Base-by-base conservation (phyloP, 2,888 invertebrate genomes). In the Lagria hirta region DNA sequence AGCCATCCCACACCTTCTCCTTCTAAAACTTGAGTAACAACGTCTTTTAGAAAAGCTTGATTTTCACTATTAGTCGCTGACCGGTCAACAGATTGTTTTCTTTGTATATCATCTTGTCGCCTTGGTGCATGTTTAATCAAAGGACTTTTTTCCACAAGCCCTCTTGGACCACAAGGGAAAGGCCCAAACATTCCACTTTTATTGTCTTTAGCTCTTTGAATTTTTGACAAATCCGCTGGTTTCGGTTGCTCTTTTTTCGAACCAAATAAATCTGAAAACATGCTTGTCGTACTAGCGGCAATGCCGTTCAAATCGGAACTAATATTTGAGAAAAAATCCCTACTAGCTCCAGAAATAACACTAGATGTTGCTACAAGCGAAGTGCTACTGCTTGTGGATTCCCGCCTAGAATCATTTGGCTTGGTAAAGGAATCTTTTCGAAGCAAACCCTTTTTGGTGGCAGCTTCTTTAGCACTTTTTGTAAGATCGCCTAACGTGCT, bases 1-100 rank as follows among this genome's bases (percentile, higher is more conserved):
- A 99, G 77, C 94, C 98, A 98, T 10, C 97, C 95, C 1, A 99
- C 90, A 0, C 95, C 94, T 72, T 95, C 93, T 2, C 96, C 96
- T 49, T 88, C 86, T 38, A 93, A 69, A 1, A 94, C 91, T 69
- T 84, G 86, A 64, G 81, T 84, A 1, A 91, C 82, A 33, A 91
- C 88, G 64, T 97, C 96, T 65, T 92, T 92, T 27, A 97, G 77
- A 69, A 96, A 96, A 30, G 88, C 82, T 73, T 96, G 95, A 76
- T 96, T 96, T 72, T 96, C 96, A 0, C 83, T 79, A 68, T 89
- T 88, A 46, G 86, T 85, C 33, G 84, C 81, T 3, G 85, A 82
- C 36, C 86, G 78, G 53, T 86, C 83, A 29, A 81, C 77, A 49
- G 81, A 82, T 58, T 83, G 83, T 54, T 80, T 79, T 42, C 83